Base-by-base conservation (phyloP, 2,113 vertebrate genomes). In the Ophthalmolycus amberensis region DNA sequence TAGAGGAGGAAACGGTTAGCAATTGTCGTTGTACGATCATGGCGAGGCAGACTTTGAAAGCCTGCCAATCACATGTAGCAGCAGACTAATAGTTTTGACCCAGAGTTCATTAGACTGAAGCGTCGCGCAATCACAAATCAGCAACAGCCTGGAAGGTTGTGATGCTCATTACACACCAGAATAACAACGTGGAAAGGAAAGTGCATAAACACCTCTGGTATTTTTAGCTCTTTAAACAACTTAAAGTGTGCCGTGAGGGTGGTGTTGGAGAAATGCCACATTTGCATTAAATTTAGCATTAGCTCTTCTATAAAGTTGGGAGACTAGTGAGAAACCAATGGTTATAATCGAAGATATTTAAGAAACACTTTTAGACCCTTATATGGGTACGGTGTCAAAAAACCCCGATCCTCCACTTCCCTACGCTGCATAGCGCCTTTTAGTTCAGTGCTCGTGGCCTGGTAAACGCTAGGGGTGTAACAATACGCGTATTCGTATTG, bases 11-110 rank as follows among this genome's bases (percentile, higher is more conserved):
- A 71, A 63, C 54, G 38, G 76, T 82, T 87, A 76, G 85, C 77
- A 63, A 32, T 88, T 70, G 75, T 59, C 88, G 40, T 52, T 80
- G 80, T 75, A 64, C 12, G 65, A 90, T 79, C 71, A 65, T 77
- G 60, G 73, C 15, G 27, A 48, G 16, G 68, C 75, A 75, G 56
- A 63, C 14, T 38, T 10, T 67, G 22, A 79, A 69, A 52, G 64
- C 25, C 37, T 69, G 73, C 63, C 63, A 79, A 50, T 68, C 44
- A 12, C 63, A 75, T 63, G 20, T 32, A 62, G 59, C n/a, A 82
- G 50, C 68, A 12, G 32, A 71, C 76, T 38, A 54, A 84, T 34
- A 65, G 52, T 70, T 54, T 34, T 34, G 38, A 85, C 38, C 25
- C 37, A 34, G 16, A 16, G 59, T 77, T 59, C 44, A 68, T 54